Conservation (phyloP, 1,140 invertebrate species). For the Pristionchus pacificus region DNA sequence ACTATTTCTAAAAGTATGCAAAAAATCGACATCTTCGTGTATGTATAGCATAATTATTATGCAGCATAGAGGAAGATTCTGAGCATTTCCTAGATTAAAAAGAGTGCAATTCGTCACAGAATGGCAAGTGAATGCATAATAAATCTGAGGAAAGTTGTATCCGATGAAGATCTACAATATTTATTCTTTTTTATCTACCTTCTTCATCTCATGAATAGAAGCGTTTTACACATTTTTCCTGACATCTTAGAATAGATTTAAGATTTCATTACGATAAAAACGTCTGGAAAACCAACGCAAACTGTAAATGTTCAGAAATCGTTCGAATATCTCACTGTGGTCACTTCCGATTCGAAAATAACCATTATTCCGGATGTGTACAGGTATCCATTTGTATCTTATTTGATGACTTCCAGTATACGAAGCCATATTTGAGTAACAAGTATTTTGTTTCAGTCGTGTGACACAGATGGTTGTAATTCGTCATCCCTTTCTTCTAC, state of each 20-base stretch:
- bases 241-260: too few relatives aligned
- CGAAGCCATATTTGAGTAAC: conserved; percentile 34
- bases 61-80: background rate
- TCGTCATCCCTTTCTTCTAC: conserved; percentile 11
- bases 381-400: too few relatives aligned
- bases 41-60: conserved; percentile 18
- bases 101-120: too few relatives aligned
- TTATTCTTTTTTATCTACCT: too few relatives aligned
- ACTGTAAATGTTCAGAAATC: conserved; percentile 51
- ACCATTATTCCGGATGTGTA: conserved; percentile 59
- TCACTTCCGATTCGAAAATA: conserved; percentile 59
- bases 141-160: too few relatives aligned
- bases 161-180: too few relatives aligned
- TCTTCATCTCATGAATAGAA: too few relatives aligned
- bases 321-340: conserved; percentile 61
- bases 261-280: conserved; percentile 35
- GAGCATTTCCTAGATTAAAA: too few relatives aligned
- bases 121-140: too few relatives aligned
- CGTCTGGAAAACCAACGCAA: conserved; percentile 10
- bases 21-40: too few relatives aligned
- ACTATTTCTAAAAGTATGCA: too few relatives aligned
- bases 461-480: conserved; percentile 54
- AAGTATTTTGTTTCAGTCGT: conserved; percentile 56
- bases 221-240: too few relatives aligned
- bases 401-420: background rate